A percentile compares a stretch with the other conserved stretches of the same genome.
phyloP scores from a whole-genome alignment of 2,113 vertebrate species.

The Scolopax mira region DNA sequence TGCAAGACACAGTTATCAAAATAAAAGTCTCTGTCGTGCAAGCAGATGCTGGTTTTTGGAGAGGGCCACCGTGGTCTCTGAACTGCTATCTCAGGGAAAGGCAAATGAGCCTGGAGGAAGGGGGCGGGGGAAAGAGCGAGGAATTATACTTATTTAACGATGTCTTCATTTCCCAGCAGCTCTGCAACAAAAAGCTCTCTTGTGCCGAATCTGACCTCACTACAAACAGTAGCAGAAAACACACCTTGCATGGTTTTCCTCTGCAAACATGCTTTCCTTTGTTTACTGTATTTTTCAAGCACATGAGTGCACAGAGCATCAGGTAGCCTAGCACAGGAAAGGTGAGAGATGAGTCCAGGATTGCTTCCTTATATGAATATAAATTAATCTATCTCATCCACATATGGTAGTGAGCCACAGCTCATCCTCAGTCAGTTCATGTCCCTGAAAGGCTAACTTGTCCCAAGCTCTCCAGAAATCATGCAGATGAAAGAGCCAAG shows the following conservation, averaged over 20 bases:
- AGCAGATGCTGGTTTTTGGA: neutral
- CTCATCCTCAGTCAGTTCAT: conserved; percentile 55
- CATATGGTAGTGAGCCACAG: conserved; percentile 1
- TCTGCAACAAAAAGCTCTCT: neutral
- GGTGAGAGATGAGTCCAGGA: neutral
- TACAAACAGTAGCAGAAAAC: conserved; percentile 24
- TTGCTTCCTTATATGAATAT: conserved; percentile 41
- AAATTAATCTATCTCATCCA: conserved; percentile 41
- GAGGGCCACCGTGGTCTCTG: neutral
- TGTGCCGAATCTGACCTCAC: neutral
- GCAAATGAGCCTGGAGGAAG: neutral
- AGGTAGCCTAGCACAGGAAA: conserved; percentile 18
- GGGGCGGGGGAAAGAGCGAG: neutral
- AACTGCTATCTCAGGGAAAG: neutral
- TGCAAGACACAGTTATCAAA: neutral
- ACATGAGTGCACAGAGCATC: neutral
- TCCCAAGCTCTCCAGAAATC: conserved; percentile 50
- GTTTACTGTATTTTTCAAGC: conserved; percentile 27
- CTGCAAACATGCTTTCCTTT: conserved; percentile 21
- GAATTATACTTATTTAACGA: neutral
- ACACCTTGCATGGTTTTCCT: neutral
- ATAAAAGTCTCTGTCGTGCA: neutral
- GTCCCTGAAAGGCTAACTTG: conserved; percentile 32
- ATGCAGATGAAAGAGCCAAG: conserved; percentile 53
- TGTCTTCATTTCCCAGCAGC: neutral